These are phyloP conservation scores for Caenorhabditis tropicalis DNA, from an alignment of 1,140 invertebrate genomes.

Conservation along the genomic window DNA sequence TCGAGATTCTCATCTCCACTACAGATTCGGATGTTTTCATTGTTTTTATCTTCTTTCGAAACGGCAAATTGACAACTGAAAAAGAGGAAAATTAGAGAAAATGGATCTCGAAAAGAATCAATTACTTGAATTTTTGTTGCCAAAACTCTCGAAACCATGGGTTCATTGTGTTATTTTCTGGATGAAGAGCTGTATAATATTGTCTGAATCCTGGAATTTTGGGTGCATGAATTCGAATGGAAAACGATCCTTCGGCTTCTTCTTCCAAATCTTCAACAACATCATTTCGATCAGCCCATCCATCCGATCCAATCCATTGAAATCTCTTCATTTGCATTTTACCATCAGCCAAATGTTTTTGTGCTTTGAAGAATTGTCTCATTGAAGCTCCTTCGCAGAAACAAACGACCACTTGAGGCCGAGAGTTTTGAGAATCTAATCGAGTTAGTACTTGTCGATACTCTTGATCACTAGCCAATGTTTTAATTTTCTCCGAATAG, in stretches of 20 bases:
- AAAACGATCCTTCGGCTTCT: constrained; percentile 80
- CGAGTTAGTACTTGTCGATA: constrained; percentile 40
- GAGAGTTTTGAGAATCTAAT: constrained; percentile 51
- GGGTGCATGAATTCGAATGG: constrained; percentile 81
- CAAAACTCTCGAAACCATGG: constrained; percentile 83
- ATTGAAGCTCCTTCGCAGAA: constrained; percentile 84
- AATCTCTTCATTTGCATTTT: constrained; percentile 57
- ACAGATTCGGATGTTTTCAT: constrained; percentile 65
- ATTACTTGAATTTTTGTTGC: constrained; percentile 79
- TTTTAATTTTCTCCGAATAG: constrained; percentile 74
- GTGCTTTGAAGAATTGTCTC: constrained; percentile 78
- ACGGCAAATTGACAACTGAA: constrained; percentile 50
- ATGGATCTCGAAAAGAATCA: constrained; percentile 68
- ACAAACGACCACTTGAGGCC: constrained; percentile 81
- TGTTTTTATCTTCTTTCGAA: constrained; percentile 60
- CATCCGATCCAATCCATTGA: constrained; percentile 70
- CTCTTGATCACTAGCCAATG: constrained; percentile 58
- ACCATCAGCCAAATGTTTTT: constrained; percentile 73
- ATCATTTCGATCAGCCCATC: constrained; percentile 68
- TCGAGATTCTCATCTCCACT: constrained; percentile 69
- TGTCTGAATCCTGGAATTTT: constrained; percentile 67
- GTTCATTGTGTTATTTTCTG: constrained; percentile 78
- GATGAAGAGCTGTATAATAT: constrained; percentile 79
- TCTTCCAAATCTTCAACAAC: constrained; percentile 75
- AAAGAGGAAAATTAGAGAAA: not conserved